Evolutionary conservation across 2,797 vertebrate species (phyloP), one percentile per base, ranked within the genome.

Genomic region (Allobates femoralis): DNA sequence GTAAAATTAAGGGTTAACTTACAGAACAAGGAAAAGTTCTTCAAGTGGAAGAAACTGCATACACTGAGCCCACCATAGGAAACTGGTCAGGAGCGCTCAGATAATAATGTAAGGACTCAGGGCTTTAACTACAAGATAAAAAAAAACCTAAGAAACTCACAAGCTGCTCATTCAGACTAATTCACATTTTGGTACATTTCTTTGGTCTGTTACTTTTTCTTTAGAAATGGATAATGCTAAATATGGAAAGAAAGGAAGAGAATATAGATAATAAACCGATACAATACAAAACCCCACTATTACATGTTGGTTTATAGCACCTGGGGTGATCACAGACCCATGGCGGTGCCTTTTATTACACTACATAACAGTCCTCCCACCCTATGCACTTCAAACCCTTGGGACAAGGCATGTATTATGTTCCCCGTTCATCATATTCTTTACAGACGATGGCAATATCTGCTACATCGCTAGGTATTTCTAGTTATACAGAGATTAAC

Each of bases 111-210:
- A 66, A 67, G 37, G 37, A 19, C 67, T 41, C 67, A 34, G 11
- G 30, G 30, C 67, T 37, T 41, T 5, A 41, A 71, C 34, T 71
- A 46, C 23, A 46, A 41, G 8, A 37, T 3, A 71, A 71, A 15
- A 66, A 11, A 41, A 41, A 19, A 56, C 1, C 19, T 21, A 89
- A 91, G 91, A 94, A 94, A 37, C 71, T 15, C 94, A 93, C 91
- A 94, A 90, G 89, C 89, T 64, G 86, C 78, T 92, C 90, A 85
- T 69, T 88, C 82, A 71, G 69, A 90, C 87, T 92, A 81, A 90
- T 90, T 92, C 89, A 91, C 51, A 90, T 87, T 92, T 90, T 91
- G 87, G 91, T 94, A 93, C 92, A 93, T 93, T 92, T 95, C 91
- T 93, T 94, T 91, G 92, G 91, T 92, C 93, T 91, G 87, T 81